Percentiles rank a stretch among this genome's conserved stretches.
phyloP scores from a whole-genome alignment of 1,140 invertebrate genomes.

The Macrocentrus cingulum region DNA sequence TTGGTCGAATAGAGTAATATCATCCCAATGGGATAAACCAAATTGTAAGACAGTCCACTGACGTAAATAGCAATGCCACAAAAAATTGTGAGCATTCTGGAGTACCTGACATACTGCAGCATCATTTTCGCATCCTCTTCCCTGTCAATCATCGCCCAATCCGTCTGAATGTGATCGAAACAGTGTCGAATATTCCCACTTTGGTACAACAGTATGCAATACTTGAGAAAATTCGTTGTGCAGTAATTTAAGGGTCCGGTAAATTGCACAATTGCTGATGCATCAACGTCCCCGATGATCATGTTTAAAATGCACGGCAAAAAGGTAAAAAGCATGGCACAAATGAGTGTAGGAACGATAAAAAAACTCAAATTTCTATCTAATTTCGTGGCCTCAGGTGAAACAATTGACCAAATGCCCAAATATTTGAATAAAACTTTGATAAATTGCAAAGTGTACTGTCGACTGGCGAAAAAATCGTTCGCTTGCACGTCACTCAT shows the following conservation, averaged over 20 bases:
- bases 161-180: conserved; percentile 27
- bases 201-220: conserved; percentile 11
- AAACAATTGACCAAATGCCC: conserved; percentile 5
- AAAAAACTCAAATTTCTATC: background rate
- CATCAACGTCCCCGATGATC: background rate
- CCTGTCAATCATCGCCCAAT: conserved; percentile 30
- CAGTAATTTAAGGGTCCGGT: conserved; percentile 15
- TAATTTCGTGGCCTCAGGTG: background rate
- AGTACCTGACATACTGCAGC: conserved; percentile 17
- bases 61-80: conserved; percentile 32
- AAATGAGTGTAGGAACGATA: background rate
- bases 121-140: conserved; percentile 18
- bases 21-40: conserved; percentile 4
- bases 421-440: background rate
- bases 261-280: background rate
- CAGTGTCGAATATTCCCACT: conserved; percentile 25
- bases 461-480: too few species aligned
- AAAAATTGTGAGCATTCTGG: conserved; percentile 23
- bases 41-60: conserved; percentile 23
- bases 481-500: too few species aligned
- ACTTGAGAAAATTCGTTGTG: conserved; percentile 11
- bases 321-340: conserved; percentile 7
- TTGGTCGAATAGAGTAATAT: background rate
- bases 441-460: background rate
- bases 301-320: conserved; percentile 1